Conservation (phyloP, 1,140 invertebrate genomes). For the Notospermus geniculatus region DNA sequence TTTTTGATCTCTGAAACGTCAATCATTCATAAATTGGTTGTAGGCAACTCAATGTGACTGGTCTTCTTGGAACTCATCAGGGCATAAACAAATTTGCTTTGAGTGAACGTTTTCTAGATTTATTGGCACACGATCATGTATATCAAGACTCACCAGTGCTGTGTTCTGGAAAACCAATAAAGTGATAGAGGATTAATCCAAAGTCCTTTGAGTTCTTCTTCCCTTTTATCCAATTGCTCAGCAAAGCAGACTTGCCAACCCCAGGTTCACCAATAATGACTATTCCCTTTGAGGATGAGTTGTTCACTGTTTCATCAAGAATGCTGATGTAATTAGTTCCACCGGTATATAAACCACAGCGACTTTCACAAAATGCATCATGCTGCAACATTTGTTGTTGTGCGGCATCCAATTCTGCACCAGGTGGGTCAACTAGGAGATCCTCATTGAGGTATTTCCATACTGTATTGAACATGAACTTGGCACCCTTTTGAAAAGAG, state of each 20-base stretch:
- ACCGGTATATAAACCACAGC: slow-evolving; percentile 25
- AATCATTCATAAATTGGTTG: not conserved
- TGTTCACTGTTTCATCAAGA: slow-evolving; percentile 15
- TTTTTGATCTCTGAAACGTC: slow-evolving; percentile 1
- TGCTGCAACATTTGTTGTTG: slow-evolving; percentile 28
- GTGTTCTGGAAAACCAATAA: slow-evolving; percentile 30
- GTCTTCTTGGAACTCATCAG: not conserved
- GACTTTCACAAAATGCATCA: slow-evolving; percentile 31
- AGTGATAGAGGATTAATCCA: slow-evolving; percentile 29
- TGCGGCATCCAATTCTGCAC: slow-evolving; percentile 8
- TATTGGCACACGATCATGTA: not conserved
- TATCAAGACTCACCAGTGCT: slow-evolving; percentile 27
- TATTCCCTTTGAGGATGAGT: slow-evolving; percentile 16
- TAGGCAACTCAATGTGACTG: not conserved
- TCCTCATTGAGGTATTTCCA: slow-evolving; percentile 34
- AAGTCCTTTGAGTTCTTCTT: slow-evolving; percentile 13
- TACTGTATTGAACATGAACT: slow-evolving; percentile 42
- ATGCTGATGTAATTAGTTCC: slow-evolving; percentile 21
- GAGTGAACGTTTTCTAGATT: not conserved
- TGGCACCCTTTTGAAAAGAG: slow-evolving; percentile 36
- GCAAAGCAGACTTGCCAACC: slow-evolving; percentile 35
- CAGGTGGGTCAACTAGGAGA: slow-evolving; percentile 21
- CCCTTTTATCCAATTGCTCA: slow-evolving; percentile 28
- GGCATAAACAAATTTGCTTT: not conserved
- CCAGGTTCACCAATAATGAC: slow-evolving; percentile 33